Evolutionary conservation across 2,797 vertebrate species (phyloP).

Genomic region (Pseudochaenichthys georgianus): DNA sequence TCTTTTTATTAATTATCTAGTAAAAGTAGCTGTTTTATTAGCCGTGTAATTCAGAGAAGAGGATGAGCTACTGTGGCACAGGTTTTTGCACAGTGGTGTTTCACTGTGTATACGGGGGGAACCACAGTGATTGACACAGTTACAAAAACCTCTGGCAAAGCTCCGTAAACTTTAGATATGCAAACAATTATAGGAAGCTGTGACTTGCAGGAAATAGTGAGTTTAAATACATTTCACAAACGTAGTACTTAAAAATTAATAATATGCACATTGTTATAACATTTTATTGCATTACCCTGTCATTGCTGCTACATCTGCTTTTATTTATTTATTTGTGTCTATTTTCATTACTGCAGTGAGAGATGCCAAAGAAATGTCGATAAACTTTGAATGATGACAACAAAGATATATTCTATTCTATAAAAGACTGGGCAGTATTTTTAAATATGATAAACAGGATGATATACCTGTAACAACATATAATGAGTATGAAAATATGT

Average conservation of each 20-base stretch:
- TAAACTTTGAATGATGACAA: no score
- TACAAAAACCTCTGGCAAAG: conserved; percentile 45
- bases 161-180: not conserved
- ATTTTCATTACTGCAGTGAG: no score
- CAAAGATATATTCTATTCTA: no score
- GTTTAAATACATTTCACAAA: not conserved
- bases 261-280: no score
- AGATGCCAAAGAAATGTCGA: no score
- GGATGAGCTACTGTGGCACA: not conserved
- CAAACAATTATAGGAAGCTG: not conserved
- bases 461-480: no score
- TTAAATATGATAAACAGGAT: no score
- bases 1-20: not conserved
- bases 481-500: not conserved
- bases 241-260: not conserved
- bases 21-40: not conserved
- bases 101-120: conserved; percentile 44
- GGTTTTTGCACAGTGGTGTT: conserved; percentile 48
- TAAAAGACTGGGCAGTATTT: not conserved
- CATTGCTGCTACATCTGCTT: no score
- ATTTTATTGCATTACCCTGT: no score
- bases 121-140: conserved; percentile 43
- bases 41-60: not conserved
- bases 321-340: no score
- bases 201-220: not conserved